A percentile compares a stretch with the other conserved stretches of the same genome.
Evolutionary conservation across 1,140 invertebrate species (phyloP).

Genomic region (Drosophila repleta): DNA sequence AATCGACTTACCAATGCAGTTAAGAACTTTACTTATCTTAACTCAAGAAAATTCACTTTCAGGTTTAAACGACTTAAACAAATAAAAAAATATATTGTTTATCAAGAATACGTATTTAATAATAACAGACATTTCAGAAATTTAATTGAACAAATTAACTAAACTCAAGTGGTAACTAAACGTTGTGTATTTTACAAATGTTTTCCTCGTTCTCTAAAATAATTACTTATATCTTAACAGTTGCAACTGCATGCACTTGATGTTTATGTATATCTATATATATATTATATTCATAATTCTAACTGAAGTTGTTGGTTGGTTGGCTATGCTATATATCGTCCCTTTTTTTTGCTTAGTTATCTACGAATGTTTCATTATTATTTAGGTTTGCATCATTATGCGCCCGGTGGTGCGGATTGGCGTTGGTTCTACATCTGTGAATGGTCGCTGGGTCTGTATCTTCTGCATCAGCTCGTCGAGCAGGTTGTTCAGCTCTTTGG

Average conservation of each 20-base stretch:
- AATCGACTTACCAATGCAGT: neutral
- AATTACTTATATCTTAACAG: slow-evolving; percentile 10
- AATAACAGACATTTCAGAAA: slow-evolving; percentile 11
- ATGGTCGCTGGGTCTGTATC: slow-evolving; percentile 43
- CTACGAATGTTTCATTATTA: slow-evolving; percentile 10
- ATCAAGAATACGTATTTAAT: slow-evolving; percentile 24
- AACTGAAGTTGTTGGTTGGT: slow-evolving; percentile 14
- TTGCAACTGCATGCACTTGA: slow-evolving; percentile 16
- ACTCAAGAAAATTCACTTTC: neutral
- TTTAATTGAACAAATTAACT: slow-evolving; percentile 59
- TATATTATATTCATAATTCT: slow-evolving; percentile 21
- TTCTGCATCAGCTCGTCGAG: slow-evolving; percentile 70
- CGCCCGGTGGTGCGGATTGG: neutral
- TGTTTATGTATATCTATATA: slow-evolving; percentile 22
- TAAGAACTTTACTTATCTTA: neutral
- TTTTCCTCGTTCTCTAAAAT: neutral
- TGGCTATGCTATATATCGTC: slow-evolving; percentile 19
- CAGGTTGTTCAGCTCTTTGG: slow-evolving; percentile 69
- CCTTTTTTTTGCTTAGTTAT: slow-evolving; percentile 13
- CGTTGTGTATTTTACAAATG: slow-evolving; percentile 16
- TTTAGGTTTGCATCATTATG: slow-evolving; percentile 28
- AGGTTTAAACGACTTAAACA: slow-evolving; percentile 7
- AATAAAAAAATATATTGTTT: slow-evolving; percentile 49
- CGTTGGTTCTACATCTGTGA: slow-evolving; percentile 1
- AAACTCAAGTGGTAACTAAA: slow-evolving; percentile 29